These are phyloP conservation scores for Lanius collurio DNA, from an alignment of 2,113 vertebrate genomes.

Conservation along the genomic window DNA sequence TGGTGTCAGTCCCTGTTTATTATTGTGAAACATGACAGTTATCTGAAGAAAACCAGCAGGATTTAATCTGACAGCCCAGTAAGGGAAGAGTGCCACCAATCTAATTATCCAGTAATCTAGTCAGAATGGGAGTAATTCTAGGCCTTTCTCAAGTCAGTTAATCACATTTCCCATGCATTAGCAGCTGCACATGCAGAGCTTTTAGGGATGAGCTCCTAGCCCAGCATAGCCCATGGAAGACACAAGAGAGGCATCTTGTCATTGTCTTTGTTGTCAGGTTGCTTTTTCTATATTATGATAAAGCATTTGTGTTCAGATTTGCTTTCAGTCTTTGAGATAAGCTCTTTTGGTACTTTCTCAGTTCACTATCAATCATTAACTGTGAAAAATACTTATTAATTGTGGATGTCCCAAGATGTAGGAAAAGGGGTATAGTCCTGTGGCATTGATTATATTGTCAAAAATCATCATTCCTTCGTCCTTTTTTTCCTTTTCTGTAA, in stretches of 20 bases:
- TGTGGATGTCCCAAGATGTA: not conserved
- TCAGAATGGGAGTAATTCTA: conserved; percentile 90
- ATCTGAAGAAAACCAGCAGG: conserved; percentile 74
- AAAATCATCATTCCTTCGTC: not conserved
- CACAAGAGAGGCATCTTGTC: not conserved
- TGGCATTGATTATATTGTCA: not conserved
- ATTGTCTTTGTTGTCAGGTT: not conserved
- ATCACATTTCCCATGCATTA: conserved; percentile 90
- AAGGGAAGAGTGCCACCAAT: conserved; percentile 88
- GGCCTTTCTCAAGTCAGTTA: conserved; percentile 83
- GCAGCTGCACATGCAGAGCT: conserved; percentile 76
- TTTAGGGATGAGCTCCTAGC: conserved; percentile 69
- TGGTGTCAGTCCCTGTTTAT: conserved; percentile 65
- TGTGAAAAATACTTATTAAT: not conserved
- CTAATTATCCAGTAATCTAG: conserved; percentile 92
- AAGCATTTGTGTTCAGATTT: conserved; percentile 4
- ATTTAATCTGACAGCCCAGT: conserved; percentile 79
- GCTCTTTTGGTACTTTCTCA: not conserved
- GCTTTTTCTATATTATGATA: not conserved
- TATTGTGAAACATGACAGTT: conserved; percentile 70
- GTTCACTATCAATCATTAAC: not conserved
- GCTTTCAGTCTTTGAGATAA: not conserved
- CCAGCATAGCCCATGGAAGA: not conserved
- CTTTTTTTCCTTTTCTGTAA: not conserved
- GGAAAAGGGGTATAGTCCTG: not conserved